A percentile compares a stretch with the other conserved stretches of the same genome.
Evolutionary conservation across 2,888 invertebrate genomes (phyloP).

Genomic region (Acronicta psi): DNA sequence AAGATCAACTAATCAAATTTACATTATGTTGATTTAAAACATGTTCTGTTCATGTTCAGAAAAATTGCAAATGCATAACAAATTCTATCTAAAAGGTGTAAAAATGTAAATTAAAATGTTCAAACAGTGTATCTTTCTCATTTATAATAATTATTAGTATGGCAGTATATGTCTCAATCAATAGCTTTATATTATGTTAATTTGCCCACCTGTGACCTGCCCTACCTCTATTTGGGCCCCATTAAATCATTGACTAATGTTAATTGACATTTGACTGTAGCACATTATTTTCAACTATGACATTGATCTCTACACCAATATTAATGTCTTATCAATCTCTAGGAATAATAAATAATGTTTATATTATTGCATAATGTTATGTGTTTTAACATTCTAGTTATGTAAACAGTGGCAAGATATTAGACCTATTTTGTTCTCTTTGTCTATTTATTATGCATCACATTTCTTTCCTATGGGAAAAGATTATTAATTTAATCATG

Average conservation of each 20-base stretch:
- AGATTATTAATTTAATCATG: neutral
- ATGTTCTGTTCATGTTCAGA: too few relatives aligned
- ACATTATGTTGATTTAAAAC: too few relatives aligned
- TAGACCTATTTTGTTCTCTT: constrained; percentile 5
- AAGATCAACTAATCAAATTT: too few relatives aligned
- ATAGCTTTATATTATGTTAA: too few relatives aligned
- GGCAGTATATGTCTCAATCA: too few relatives aligned
- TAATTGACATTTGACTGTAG: neutral
- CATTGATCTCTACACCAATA: constrained; percentile 10
- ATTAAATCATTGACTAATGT: neutral
- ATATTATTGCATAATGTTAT: constrained; percentile 32
- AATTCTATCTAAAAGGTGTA: too few relatives aligned
- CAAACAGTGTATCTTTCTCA: too few relatives aligned
- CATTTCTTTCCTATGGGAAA: neutral
- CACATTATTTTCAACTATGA: neutral
- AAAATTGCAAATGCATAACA: too few relatives aligned
- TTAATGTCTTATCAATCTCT: constrained; percentile 8
- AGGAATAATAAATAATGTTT: constrained; percentile 27
- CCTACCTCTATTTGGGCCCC: too few relatives aligned
- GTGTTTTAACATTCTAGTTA: constrained; percentile 19
- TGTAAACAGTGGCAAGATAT: constrained; percentile 29
- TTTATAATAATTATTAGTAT: too few relatives aligned
- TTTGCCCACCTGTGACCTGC: too few relatives aligned
- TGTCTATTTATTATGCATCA: neutral
- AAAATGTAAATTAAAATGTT: too few relatives aligned